Conservation (phyloP, 2,888 invertebrate species). For the Microctonus hyperodae region DNA sequence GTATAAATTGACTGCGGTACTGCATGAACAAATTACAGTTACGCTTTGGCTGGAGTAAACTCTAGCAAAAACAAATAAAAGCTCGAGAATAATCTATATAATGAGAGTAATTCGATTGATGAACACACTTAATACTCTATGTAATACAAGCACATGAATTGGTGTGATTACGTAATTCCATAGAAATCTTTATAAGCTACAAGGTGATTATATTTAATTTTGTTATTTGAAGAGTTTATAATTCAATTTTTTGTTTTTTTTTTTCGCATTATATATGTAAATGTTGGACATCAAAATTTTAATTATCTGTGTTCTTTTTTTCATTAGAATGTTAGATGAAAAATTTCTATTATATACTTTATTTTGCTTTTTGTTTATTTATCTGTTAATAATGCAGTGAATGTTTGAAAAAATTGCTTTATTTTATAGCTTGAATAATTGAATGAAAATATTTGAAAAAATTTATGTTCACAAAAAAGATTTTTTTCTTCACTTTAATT, state of each 20-base stretch:
- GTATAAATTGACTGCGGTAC: neutral
- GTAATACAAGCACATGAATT: constrained; percentile 56
- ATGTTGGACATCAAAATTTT: constrained; percentile 45
- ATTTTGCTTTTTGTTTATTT: constrained; percentile 7
- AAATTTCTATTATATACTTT: neutral
- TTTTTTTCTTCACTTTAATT: neutral
- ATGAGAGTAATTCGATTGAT: constrained; percentile 45
- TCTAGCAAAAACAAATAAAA: constrained; percentile 51
- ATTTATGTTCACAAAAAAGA: neutral
- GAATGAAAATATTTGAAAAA: neutral
- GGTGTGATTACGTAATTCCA: constrained; percentile 58
- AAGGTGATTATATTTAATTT: constrained; percentile 51
- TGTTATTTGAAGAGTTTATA: constrained; percentile 51
- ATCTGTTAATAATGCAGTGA: constrained; percentile 31
- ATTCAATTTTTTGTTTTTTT: constrained; percentile 51
- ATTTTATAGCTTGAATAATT: neutral
- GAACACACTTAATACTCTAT: constrained; percentile 55
- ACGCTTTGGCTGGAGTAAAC: constrained; percentile 29
- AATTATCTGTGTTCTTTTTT: neutral
- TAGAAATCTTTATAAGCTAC: constrained; percentile 53
- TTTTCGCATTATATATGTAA: constrained; percentile 52
- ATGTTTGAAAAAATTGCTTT: constrained; percentile 1
- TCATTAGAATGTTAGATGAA: neutral
- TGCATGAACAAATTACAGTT: neutral
- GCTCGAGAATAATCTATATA: constrained; percentile 46